Conservation (phyloP, 1,140 invertebrate species). For the Drosophila trapezifrons region DNA sequence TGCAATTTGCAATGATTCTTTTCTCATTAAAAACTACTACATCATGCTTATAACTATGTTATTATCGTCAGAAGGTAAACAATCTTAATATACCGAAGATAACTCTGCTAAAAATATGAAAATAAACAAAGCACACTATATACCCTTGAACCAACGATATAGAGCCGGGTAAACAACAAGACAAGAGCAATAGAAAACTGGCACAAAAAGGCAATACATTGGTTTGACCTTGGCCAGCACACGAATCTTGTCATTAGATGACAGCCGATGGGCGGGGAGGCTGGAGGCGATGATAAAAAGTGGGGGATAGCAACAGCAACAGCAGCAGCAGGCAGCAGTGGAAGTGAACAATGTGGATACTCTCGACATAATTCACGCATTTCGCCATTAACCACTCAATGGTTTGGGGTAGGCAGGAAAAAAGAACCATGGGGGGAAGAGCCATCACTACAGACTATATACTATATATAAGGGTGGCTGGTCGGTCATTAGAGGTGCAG, state of each 20-base stretch:
- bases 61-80: not conserved
- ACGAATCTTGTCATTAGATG: constrained; percentile 66
- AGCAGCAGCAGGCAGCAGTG: constrained; percentile 16
- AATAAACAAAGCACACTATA: constrained; percentile 9
- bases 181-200: constrained; percentile 36
- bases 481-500: constrained; percentile 44
- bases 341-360: constrained; percentile 63
- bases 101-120: constrained; percentile 9
- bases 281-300: constrained; percentile 8
- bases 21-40: not conserved
- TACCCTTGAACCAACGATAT: constrained; percentile 23
- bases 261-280: constrained; percentile 18
- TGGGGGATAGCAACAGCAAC: not conserved
- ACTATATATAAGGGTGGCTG: constrained; percentile 12
- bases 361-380: constrained; percentile 82
- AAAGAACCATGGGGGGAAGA: constrained; percentile 10
- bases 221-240: constrained; percentile 53
- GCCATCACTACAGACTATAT: not conserved
- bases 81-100: not conserved
- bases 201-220: constrained; percentile 54
- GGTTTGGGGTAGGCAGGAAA: constrained; percentile 25
- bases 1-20: not conserved
- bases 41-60: not conserved
- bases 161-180: constrained; percentile 42
- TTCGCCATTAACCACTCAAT: constrained; percentile 78